A percentile compares a stretch with the other conserved stretches of the same genome.
Evolutionary conservation across 2,113 vertebrate genomes (phyloP).

Genomic region (Pseudopipra pipra): DNA sequence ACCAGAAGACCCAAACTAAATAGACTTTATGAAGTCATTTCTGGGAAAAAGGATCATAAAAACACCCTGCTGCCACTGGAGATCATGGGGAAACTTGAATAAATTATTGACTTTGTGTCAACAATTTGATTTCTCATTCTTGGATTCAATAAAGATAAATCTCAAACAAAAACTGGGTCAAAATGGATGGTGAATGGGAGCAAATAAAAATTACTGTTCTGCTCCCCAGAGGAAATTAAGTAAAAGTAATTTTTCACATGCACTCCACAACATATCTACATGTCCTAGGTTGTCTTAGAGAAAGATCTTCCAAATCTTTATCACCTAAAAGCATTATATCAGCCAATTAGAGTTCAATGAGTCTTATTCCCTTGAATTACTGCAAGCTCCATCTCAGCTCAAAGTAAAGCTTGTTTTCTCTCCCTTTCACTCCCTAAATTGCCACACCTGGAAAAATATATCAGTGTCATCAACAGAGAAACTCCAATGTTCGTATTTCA

Average conservation of each 20-base stretch:
- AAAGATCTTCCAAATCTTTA: neutral
- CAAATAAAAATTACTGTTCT: neutral
- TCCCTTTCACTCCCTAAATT: neutral
- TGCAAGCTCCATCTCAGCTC: neutral
- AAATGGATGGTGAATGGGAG: neutral
- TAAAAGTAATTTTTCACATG: neutral
- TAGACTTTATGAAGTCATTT: neutral
- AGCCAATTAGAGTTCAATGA: neutral
- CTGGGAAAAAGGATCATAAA: neutral
- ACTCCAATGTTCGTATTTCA: neutral
- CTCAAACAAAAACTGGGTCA: neutral
- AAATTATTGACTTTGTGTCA: slow-evolving; percentile 35
- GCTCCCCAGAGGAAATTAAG: neutral
- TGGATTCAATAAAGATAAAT: neutral
- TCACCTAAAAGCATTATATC: neutral
- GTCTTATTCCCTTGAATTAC: neutral
- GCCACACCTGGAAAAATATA: neutral
- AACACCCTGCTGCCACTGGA: neutral
- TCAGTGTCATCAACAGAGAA: neutral
- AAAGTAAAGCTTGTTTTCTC: neutral
- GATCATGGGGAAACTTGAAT: neutral
- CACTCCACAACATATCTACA: neutral
- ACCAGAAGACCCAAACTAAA: neutral
- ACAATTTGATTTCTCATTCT: neutral
- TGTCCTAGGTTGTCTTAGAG: neutral